These are phyloP conservation scores for Marisa cornuarietis DNA, from an alignment of 1,140 invertebrate genomes.

Conservation along the genomic window DNA sequence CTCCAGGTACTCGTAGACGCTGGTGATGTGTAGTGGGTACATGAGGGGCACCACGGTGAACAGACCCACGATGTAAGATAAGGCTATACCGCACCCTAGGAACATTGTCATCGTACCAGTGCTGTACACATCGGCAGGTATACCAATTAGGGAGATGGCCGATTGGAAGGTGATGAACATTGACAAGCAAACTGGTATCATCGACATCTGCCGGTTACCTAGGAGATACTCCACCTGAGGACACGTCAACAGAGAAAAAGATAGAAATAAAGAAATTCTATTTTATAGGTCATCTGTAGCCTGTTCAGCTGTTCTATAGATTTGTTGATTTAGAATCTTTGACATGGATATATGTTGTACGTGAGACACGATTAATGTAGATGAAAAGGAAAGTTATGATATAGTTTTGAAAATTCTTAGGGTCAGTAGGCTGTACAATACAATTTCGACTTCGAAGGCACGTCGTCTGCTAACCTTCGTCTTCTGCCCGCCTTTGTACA, in stretches of 20 bases:
- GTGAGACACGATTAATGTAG: too few relatives aligned
- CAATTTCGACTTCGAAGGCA: too few relatives aligned
- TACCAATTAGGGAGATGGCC: conserved; percentile 87
- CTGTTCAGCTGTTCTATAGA: too few relatives aligned
- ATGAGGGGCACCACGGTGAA: conserved; percentile 49
- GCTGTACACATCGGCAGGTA: conserved; percentile 83
- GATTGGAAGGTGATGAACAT: conserved; percentile 78
- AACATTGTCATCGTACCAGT: conserved; percentile 33
- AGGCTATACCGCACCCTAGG: conserved; percentile 19
- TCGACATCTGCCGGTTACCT: conserved; percentile 78
- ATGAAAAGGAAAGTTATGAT: too few relatives aligned
- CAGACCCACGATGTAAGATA: conserved; percentile 40
- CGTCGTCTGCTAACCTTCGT: conserved; percentile 4
- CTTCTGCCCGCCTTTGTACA: conserved; percentile 19
- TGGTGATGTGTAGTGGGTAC: conserved; percentile 50
- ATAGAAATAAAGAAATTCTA: too few relatives aligned
- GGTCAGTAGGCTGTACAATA: too few relatives aligned
- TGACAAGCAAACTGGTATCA: conserved; percentile 63
- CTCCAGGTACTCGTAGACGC: conserved; percentile 78
- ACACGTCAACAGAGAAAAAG: too few relatives aligned
- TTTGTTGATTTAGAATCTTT: too few relatives aligned
- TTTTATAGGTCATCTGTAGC: too few relatives aligned
- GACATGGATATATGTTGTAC: too few relatives aligned
- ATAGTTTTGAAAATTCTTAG: too few relatives aligned
- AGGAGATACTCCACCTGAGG: conserved; percentile 74